A percentile compares a stretch with the other conserved stretches of the same genome.
phyloP scores from a whole-genome alignment of 2,888 invertebrate species.

The Brachyptera putata region DNA sequence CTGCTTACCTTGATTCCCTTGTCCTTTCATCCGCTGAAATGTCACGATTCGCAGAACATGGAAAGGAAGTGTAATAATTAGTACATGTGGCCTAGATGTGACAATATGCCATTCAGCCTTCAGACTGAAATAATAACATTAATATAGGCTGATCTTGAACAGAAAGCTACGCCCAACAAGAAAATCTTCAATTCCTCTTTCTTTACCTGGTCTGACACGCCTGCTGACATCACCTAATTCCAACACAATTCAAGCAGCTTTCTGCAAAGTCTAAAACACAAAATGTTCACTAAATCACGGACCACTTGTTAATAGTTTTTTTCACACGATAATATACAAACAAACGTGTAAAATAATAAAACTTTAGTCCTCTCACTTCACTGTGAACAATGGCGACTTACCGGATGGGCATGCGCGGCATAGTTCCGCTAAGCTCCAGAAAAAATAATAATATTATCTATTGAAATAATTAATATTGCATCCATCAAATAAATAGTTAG shows the following conservation, averaged over 20 bases:
- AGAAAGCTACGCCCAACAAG: conserved; percentile 38
- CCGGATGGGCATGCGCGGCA: conserved; percentile 7
- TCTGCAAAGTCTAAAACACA: conserved; percentile 30
- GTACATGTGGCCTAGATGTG: background rate
- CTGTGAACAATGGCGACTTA: conserved; percentile 32
- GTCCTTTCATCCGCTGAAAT: conserved; percentile 77
- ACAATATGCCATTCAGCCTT: no score
- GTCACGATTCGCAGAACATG: conserved; percentile 44
- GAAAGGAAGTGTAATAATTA: conserved; percentile 45
- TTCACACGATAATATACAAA: conserved; percentile 29
- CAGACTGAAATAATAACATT: background rate
- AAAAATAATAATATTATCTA: background rate
- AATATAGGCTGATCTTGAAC: conserved; percentile 28
- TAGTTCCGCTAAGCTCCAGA: no score
- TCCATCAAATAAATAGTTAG: no score
- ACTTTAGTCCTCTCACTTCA: conserved; percentile 34
- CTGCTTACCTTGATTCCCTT: conserved; percentile 71
- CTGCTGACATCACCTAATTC: conserved; percentile 67
- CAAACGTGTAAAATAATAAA: conserved; percentile 34
- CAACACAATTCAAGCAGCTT: conserved; percentile 33
- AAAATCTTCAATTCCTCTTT: conserved; percentile 47
- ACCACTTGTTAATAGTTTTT: conserved; percentile 28
- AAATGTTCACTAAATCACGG: conserved; percentile 29
- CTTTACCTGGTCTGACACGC: conserved; percentile 84
- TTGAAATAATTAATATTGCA: background rate